A percentile compares a stretch with the other conserved stretches of the same genome.
These are phyloP conservation scores for Coryphaenoides rupestris DNA, from an alignment of 2,113 vertebrate species.

Conservation along the genomic window DNA sequence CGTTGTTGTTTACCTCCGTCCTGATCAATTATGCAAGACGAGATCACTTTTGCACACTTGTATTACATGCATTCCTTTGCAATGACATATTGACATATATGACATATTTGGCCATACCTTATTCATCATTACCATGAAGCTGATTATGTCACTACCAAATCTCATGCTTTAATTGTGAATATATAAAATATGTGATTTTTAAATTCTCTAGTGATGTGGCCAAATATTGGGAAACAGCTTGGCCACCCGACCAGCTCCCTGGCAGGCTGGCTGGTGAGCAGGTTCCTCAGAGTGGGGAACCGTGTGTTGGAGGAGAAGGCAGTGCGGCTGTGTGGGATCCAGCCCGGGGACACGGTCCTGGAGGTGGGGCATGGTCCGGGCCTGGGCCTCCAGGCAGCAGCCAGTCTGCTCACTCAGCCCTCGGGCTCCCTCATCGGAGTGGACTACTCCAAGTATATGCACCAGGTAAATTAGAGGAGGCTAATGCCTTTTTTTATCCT, in stretches of 20 bases:
- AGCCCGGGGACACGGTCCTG: constrained; percentile 61
- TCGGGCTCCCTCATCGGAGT: constrained; percentile 62
- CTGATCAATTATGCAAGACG: too few relatives aligned
- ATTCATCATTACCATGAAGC: too few relatives aligned
- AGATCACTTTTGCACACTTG: too few relatives aligned
- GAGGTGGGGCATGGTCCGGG: constrained; percentile 70
- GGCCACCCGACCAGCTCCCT: constrained; percentile 55
- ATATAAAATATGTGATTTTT: not conserved
- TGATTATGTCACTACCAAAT: too few relatives aligned
- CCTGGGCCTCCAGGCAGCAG: constrained; percentile 57
- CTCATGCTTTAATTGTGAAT: too few relatives aligned
- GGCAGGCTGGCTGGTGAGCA: constrained; percentile 58
- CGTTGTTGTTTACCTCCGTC: too few relatives aligned
- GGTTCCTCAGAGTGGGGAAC: constrained; percentile 47
- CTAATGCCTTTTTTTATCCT: not conserved
- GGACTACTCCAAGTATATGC: constrained; percentile 72
- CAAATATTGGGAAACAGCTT: constrained; percentile 53
- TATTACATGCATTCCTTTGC: too few relatives aligned
- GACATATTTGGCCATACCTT: too few relatives aligned
- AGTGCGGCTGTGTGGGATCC: constrained; percentile 57
- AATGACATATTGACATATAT: too few relatives aligned
- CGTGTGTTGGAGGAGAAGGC: constrained; percentile 57
- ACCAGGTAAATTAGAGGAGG: constrained; percentile 41
- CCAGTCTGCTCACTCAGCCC: constrained; percentile 46
- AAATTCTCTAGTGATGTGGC: constrained; percentile 43